These are phyloP conservation scores for fruit fly (Drosophila melanogaster) DNA, from an alignment of 1,140 invertebrate species.

Conservation along the genomic window DNA sequence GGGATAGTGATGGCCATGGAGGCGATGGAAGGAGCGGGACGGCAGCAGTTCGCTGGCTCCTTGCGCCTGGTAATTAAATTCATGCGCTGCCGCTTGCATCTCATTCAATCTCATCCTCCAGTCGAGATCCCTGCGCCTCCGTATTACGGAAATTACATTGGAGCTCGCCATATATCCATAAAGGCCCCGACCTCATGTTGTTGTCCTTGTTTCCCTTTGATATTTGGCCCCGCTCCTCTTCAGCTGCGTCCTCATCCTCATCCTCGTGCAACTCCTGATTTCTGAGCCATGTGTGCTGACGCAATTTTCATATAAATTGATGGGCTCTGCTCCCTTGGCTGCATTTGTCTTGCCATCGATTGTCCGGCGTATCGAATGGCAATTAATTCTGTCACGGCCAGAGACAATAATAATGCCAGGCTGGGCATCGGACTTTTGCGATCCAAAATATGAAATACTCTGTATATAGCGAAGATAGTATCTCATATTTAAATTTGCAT, in stretches of 20 bases:
- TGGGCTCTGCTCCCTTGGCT: conserved; percentile 34
- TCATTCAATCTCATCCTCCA: conserved; percentile 41
- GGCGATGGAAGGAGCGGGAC: conserved; percentile 2
- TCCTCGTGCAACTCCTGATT: conserved; percentile 7
- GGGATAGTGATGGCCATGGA: background rate
- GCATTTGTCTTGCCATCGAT: conserved; percentile 17
- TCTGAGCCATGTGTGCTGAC: conserved; percentile 34
- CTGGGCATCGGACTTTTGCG: too few species aligned
- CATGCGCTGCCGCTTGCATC: conserved; percentile 66
- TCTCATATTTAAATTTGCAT: too few species aligned
- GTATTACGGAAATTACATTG: conserved; percentile 77
- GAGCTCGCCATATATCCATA: conserved; percentile 58
- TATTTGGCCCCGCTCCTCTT: conserved; percentile 19
- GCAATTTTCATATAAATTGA: conserved; percentile 54
- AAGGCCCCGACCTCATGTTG: conserved; percentile 39
- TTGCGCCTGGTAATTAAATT: conserved; percentile 75
- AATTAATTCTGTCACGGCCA: conserved; percentile 43
- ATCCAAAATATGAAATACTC: too few species aligned
- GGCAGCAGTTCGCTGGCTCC: conserved; percentile 27
- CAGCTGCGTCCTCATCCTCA: background rate
- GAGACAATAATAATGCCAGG: background rate
- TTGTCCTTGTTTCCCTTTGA: conserved; percentile 67
- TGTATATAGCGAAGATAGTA: too few species aligned
- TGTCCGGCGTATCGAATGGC: conserved; percentile 38
- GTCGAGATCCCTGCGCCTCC: conserved; percentile 15